Evolutionary conservation across 2,888 invertebrate genomes (phyloP).

Genomic region (Drosophila tripunctata): DNA sequence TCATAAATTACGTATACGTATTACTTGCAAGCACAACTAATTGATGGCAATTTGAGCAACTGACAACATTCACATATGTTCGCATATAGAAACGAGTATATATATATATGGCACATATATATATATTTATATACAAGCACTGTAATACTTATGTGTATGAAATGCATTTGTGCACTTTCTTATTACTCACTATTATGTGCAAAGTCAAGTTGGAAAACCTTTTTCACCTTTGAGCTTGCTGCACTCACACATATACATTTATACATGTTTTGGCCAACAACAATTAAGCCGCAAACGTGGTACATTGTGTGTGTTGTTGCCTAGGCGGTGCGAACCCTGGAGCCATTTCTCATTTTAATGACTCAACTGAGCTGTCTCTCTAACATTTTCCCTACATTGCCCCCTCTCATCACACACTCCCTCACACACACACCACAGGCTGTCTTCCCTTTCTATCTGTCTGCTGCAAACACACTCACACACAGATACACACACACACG

Average conservation of each 20-base stretch:
- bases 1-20: conserved; percentile 44
- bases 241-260: conserved; percentile 32
- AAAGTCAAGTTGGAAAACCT: conserved; percentile 59
- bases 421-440: conserved; percentile 20
- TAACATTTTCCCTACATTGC: neutral
- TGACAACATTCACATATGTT: conserved; percentile 24
- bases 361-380: conserved; percentile 67
- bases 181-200: no score
- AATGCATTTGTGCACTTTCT: conserved; percentile 45
- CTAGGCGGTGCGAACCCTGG: conserved; percentile 55
- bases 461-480: conserved; percentile 36
- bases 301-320: conserved; percentile 51
- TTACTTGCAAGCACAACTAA: conserved; percentile 25
- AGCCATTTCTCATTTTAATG: conserved; percentile 78
- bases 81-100: neutral
- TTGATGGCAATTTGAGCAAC: conserved; percentile 25
- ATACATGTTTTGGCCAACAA: conserved; percentile 57
- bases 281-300: conserved; percentile 68
- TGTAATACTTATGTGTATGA: no score
- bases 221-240: conserved; percentile 29
- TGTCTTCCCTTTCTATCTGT: conserved; percentile 39
- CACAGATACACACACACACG: conserved; percentile 19
- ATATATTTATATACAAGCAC: no score
- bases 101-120: no score
- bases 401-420: neutral